A percentile compares a stretch with the other conserved stretches of the same genome.
phyloP scores from a whole-genome alignment of 53 echinoderm and acorn worm genomes.

The Henricia sp. region DNA sequence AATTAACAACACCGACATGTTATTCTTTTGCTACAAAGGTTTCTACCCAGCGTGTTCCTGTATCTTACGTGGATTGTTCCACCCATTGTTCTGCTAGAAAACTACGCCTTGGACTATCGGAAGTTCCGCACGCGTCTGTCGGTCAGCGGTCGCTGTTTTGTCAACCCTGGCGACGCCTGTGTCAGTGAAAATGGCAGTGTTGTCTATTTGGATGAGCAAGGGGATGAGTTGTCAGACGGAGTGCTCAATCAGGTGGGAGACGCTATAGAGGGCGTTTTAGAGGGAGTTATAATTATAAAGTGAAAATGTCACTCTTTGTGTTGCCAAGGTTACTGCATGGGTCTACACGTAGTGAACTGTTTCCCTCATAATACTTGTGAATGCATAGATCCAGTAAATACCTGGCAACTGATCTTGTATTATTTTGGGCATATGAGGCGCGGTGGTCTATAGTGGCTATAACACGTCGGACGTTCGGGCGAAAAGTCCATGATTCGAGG shows the following conservation, averaged over 20 bases:
- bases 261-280: not conserved
- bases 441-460: no score
- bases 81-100: slow-evolving; percentile 63
- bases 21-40: slow-evolving; percentile 52
- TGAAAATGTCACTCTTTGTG: not conserved
- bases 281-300: not conserved
- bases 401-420: no score
- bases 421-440: no score
- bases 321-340: no score
- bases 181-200: slow-evolving; percentile 21
- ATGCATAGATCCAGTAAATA: no score
- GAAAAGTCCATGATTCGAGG: no score
- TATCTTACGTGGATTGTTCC: slow-evolving; percentile 81
- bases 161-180: slow-evolving; percentile 25
- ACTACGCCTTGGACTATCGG: slow-evolving; percentile 69
- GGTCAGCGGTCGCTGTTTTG: slow-evolving; percentile 4
- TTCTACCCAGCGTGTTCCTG: slow-evolving; percentile 85
- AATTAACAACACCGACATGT: not conserved
- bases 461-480: no score
- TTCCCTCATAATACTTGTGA: no score
- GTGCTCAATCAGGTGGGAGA: slow-evolving; percentile 45
- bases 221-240: slow-evolving; percentile 1
- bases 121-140: slow-evolving; percentile 7
- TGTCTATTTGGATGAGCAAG: not conserved
- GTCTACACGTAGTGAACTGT: no score